These are phyloP conservation scores for Platyrinchus mystaceus DNA, from an alignment of 2,797 vertebrate species.

Conservation along the genomic window DNA sequence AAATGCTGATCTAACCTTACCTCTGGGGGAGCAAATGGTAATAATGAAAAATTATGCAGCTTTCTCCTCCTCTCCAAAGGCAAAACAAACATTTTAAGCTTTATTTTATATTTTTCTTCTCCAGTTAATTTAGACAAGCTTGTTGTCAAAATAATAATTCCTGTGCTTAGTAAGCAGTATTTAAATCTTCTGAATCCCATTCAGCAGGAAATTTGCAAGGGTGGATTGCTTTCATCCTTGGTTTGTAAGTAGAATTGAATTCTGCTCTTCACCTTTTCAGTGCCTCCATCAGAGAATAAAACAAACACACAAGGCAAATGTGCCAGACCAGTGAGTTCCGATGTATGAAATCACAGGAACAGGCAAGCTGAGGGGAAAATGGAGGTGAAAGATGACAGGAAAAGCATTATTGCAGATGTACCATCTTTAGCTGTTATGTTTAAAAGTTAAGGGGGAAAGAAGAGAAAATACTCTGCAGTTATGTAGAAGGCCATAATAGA, in stretches of 20 bases:
- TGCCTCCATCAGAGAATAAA: background rate
- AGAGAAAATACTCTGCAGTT: background rate
- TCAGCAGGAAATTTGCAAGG: background rate
- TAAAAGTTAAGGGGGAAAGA: background rate
- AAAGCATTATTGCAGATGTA: background rate
- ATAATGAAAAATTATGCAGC: conserved; percentile 25
- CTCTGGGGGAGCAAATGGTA: background rate
- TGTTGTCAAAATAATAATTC: conserved; percentile 3
- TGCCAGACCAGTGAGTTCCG: background rate
- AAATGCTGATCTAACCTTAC: conserved; percentile 26
- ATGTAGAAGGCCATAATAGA: background rate
- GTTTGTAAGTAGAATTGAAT: background rate
- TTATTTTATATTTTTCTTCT: background rate
- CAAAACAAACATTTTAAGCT: conserved; percentile 5
- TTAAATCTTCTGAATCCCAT: background rate
- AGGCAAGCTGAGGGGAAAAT: background rate
- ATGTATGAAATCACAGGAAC: background rate
- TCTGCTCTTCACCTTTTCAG: background rate
- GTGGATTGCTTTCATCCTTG: background rate
- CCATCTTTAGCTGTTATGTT: background rate
- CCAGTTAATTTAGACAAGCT: background rate
- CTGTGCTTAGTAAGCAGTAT: background rate
- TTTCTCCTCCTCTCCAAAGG: conserved; percentile 1
- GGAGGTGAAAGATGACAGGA: background rate
- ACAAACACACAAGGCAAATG: rapidly evolving